Evolutionary conservation across 2,113 vertebrate genomes (phyloP).

Genomic region (Trematocara macrostoma): DNA sequence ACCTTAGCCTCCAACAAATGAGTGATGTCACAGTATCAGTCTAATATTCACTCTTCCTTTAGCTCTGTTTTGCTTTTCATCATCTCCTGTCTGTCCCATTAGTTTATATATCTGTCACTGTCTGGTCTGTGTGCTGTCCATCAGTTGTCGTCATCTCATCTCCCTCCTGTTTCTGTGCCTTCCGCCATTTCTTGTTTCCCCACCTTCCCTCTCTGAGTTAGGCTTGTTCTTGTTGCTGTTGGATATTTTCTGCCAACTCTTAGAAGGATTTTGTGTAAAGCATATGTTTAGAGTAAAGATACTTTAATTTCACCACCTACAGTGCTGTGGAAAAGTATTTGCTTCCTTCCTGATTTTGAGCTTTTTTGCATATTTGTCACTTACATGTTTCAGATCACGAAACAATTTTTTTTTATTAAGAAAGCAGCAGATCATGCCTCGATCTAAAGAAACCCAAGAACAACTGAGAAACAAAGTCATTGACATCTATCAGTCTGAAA

Average conservation of each 20-base stretch:
- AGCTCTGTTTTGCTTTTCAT: background rate
- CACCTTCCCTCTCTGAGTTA: background rate
- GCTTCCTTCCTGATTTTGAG: background rate
- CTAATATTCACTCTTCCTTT: background rate
- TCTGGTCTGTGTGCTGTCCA: background rate
- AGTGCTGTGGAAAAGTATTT: background rate
- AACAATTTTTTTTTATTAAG: background rate
- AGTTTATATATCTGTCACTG: background rate
- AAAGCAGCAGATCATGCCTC: background rate
- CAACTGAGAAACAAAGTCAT: background rate
- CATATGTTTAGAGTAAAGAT: background rate
- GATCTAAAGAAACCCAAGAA: background rate
- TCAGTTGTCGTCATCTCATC: background rate
- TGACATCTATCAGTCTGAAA: background rate
- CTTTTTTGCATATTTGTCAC: background rate
- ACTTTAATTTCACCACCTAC: background rate
- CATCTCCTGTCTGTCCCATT: background rate
- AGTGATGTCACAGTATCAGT: background rate
- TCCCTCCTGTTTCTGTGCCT: background rate
- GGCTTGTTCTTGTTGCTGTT: background rate
- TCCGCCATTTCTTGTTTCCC: background rate
- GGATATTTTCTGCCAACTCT: background rate
- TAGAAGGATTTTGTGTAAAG: background rate
- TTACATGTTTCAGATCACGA: background rate
- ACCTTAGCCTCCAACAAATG: background rate